These are phyloP conservation scores for Cichladusa arquata DNA, from an alignment of 2,113 vertebrate species.

Conservation along the genomic window DNA sequence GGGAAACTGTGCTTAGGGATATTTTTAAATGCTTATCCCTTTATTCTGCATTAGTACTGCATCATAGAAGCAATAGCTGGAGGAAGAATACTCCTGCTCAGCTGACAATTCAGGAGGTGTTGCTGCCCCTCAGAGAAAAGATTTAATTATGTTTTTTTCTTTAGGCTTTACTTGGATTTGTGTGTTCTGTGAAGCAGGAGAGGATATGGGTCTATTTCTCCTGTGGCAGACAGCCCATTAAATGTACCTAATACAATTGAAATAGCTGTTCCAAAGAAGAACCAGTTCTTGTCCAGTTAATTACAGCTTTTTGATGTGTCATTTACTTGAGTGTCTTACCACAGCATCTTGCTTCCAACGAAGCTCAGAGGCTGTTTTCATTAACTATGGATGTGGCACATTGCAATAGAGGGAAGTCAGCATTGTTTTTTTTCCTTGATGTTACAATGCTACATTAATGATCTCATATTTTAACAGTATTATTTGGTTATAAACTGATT, in stretches of 20 bases:
- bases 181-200: not conserved
- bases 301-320: not conserved
- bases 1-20: not conserved
- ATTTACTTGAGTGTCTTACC: not conserved
- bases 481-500: constrained; percentile 26
- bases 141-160: not conserved
- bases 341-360: not conserved
- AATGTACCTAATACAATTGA: not conserved
- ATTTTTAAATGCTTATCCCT: not conserved
- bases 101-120: not conserved
- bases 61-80: not conserved
- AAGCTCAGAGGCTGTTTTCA: not conserved
- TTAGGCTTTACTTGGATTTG: not conserved
- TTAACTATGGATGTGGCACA: not conserved
- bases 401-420: not conserved
- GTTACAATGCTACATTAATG: constrained; percentile 21
- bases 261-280: not conserved
- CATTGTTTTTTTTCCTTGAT: constrained; percentile 25
- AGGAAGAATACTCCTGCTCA: not conserved
- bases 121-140: not conserved
- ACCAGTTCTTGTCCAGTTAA: not conserved
- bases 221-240: not conserved
- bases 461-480: constrained; percentile 8
- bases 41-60: not conserved
- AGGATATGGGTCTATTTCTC: not conserved